Evolutionary conservation across 2,888 invertebrate genomes (phyloP), one percentile per base, ranked within the genome.

Genomic region (Drosophila affinis): DNA sequence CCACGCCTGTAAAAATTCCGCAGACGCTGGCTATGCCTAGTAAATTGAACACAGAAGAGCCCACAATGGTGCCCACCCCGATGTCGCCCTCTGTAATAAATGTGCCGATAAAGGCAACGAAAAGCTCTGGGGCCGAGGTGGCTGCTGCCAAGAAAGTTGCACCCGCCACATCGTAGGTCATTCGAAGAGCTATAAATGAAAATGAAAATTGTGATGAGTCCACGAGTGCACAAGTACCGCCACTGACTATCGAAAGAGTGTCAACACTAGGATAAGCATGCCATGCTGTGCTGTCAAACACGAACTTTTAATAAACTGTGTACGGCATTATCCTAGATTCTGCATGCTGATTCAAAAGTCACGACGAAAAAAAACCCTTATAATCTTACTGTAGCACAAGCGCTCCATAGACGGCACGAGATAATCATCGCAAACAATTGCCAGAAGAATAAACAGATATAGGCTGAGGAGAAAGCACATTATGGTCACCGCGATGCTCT

Each of bases 131-230:
- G 3, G 97, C 96, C 27, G 97, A 96, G 2, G 97, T 97, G n/a
- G 97, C 97, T 4, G 97, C 95, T 7, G 97, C 97, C 97, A 98
- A 96, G 89, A 98, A 97, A 0, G 97, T 98, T 27, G 97, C 97
- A 3, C 97, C 97, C 1, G 97, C 97, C 60, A 98, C 97, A 91
- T 98, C 97, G 84, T 95, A 95, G 7, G 96, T 95, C 94, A 96
- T 94, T 80, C 95, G 95, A 70, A 96, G 89, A 51, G 94, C 96
- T 96, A n/a, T 1, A n/a, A 39, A 39, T 39, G 0, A 2, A 39
- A 39, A 14, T 39, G 0, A 0, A 39, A 39, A 39, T 6, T 6
- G 14, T 39, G 39, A 14, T 39, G 5, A 6, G 39, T 39, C 12
- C 2, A 14, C 14, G 6, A 39, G 6, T 39, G 14, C 1, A 10